These are phyloP conservation scores for Hypocryptadius cinnamomeus DNA, from an alignment of 2,113 vertebrate species.

Conservation along the genomic window DNA sequence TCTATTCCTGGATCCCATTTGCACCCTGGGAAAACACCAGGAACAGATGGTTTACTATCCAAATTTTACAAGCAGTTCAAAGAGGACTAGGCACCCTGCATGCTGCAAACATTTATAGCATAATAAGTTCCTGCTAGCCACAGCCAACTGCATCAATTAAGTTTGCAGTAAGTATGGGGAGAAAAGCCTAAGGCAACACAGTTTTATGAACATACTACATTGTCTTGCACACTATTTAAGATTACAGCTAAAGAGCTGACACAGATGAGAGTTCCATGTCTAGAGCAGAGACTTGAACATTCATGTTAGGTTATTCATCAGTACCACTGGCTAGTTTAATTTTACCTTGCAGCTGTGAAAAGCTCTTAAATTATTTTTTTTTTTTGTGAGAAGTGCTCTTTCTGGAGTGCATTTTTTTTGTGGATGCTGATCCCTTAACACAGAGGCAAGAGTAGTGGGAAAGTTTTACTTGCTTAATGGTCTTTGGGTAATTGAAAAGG, in stretches of 20 bases:
- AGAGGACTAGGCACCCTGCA: background rate
- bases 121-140: background rate
- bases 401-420: background rate
- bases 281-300: background rate
- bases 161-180: background rate
- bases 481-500: background rate
- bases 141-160: background rate
- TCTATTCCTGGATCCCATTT: constrained; percentile 5
- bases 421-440: background rate
- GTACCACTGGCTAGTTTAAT: background rate
- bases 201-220: background rate
- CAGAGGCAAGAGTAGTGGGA: background rate
- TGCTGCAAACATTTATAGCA: background rate
- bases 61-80: background rate
- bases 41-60: constrained; percentile 32
- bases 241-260: background rate
- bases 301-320: background rate
- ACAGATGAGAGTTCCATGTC: background rate
- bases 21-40: constrained; percentile 17
- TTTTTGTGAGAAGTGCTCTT: background rate
- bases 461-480: background rate
- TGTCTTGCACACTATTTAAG: background rate
- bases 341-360: background rate
- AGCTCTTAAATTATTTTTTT: background rate
- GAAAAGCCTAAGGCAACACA: background rate